These are phyloP conservation scores for Hymenochirus boettgeri DNA, from an alignment of 2,113 vertebrate genomes.

Conservation along the genomic window DNA sequence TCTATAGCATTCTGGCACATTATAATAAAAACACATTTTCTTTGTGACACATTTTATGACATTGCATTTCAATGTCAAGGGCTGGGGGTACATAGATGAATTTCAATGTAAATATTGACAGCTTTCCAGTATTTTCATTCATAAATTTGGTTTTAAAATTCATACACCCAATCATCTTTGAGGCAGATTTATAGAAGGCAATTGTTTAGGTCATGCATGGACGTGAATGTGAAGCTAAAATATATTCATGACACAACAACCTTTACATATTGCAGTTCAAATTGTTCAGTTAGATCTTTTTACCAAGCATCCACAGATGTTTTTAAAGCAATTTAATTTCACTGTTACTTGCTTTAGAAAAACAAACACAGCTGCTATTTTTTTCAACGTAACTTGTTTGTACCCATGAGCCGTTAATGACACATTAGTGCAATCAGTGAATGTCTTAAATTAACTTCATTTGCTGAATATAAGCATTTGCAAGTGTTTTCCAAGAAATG, in stretches of 20 bases:
- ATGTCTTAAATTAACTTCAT: conserved; percentile 19
- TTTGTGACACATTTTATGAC: too few species aligned
- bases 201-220: background rate
- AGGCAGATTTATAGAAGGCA: conserved; percentile 15
- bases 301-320: conserved; percentile 30
- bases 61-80: too few species aligned
- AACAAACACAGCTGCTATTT: conserved; percentile 38
- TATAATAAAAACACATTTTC: too few species aligned
- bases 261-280: background rate
- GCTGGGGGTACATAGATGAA: too few species aligned
- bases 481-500: too few species aligned
- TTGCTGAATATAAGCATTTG: background rate
- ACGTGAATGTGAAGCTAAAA: conserved; percentile 11
- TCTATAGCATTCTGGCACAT: too few species aligned
- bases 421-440: conserved; percentile 23
- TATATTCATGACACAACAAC: conserved; percentile 24
- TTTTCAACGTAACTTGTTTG: conserved; percentile 23
- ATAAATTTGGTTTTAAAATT: conserved; percentile 4
- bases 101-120: too few species aligned
- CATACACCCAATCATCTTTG: background rate
- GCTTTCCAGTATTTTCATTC: too few species aligned
- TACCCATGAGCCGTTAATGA: conserved; percentile 21
- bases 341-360: conserved; percentile 17
- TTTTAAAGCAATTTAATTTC: conserved; percentile 30
- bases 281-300: background rate